These are phyloP conservation scores for Tadarida brasiliensis DNA, from an alignment of 2,797 vertebrate species.

Conservation along the genomic window DNA sequence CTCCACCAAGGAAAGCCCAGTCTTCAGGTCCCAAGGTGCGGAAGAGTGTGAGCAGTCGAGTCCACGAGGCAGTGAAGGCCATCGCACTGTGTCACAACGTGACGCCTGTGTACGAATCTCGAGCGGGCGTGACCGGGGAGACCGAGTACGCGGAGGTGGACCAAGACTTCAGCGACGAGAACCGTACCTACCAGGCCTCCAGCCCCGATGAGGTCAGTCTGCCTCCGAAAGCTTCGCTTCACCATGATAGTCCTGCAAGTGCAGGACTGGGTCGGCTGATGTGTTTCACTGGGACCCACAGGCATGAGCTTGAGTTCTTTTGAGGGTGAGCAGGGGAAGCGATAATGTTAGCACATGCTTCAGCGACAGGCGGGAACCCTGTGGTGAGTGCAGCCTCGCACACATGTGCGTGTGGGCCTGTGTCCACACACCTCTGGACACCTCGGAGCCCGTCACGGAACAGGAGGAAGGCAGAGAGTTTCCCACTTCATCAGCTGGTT, in stretches of 20 bases:
- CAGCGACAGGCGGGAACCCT: neutral
- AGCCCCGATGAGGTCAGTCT: constrained; percentile 96
- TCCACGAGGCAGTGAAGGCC: constrained; percentile 97
- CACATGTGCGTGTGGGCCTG: neutral
- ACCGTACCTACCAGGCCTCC: constrained; percentile 97
- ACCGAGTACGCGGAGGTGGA: constrained; percentile 94
- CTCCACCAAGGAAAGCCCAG: constrained; percentile 89
- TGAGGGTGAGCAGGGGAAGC: accelerated
- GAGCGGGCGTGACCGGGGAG: constrained; percentile 87
- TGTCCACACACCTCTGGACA: accelerated
- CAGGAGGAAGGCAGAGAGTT: neutral
- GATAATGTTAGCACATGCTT: too few relatives aligned
- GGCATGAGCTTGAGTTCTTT: neutral
- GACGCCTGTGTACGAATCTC: constrained; percentile 96
- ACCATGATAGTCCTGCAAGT: accelerated
- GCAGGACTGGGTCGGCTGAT: accelerated
- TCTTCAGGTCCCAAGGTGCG: constrained; percentile 93
- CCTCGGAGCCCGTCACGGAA: too few relatives aligned
- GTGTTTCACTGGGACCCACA: neutral
- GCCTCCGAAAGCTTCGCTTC: too few relatives aligned
- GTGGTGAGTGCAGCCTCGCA: neutral
- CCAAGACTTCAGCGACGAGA: constrained; percentile 97
- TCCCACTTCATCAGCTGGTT: too few relatives aligned
- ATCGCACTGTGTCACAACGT: constrained; percentile 98
- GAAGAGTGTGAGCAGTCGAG: constrained; percentile 95